These are phyloP conservation scores for Psephotus haematonotus DNA, from an alignment of 2,113 vertebrate species.

Conservation along the genomic window DNA sequence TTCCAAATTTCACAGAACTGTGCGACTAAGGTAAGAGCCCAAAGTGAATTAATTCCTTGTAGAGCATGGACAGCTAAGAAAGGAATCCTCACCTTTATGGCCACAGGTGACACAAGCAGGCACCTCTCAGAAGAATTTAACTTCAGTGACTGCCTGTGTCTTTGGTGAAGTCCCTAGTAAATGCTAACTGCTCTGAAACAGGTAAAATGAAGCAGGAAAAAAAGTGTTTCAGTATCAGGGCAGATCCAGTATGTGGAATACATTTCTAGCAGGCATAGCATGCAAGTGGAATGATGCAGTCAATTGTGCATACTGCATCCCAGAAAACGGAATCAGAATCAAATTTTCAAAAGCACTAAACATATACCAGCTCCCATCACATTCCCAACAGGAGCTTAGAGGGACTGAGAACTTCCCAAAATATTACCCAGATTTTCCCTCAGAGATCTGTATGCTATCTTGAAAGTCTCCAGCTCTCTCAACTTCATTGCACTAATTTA, in stretches of 20 bases:
- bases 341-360: neutral
- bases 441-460: neutral
- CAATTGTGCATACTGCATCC: neutral
- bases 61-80: neutral
- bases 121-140: neutral
- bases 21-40: neutral
- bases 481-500: neutral
- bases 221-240: neutral
- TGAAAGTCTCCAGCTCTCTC: neutral
- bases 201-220: fast-evolving
- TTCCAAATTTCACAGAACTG: neutral
- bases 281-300: neutral
- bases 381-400: neutral
- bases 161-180: neutral
- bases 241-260: neutral
- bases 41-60: neutral
- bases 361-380: neutral
- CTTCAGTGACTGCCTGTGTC: neutral
- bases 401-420: neutral
- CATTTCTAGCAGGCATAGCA: neutral
- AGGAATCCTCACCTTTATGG: neutral
- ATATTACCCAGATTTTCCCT: neutral
- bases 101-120: neutral
- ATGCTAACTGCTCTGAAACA: neutral
- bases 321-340: neutral